Conservation (phyloP, 2,113 vertebrate genomes). For the Syngnathus typhle region DNA sequence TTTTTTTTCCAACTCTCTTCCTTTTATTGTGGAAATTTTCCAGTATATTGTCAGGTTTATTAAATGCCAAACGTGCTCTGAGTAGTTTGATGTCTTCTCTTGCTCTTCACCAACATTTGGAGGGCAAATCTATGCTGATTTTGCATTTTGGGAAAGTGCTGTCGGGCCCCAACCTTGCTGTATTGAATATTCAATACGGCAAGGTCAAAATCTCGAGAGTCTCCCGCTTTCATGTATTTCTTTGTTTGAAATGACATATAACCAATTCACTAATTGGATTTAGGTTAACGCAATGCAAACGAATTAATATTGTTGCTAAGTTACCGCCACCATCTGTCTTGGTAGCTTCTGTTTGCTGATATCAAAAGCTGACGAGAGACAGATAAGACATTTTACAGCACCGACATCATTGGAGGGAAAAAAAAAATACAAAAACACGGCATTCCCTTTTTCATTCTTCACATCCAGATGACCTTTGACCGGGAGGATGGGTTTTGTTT, state of each 20-base stretch:
- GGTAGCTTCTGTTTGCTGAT: not conserved
- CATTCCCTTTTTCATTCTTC: not conserved
- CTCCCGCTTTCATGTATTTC: not conserved
- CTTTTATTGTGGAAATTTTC: not conserved
- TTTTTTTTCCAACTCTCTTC: slow-evolving; percentile 10
- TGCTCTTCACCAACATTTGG: not conserved
- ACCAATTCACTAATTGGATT: not conserved
- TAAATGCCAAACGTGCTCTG: not conserved
- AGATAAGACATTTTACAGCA: not conserved
- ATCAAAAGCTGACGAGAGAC: not conserved
- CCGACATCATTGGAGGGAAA: not conserved
- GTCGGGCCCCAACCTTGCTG: not conserved
- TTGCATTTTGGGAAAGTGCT: not conserved
- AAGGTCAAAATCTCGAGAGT: not conserved
- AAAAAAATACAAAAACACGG: not conserved
- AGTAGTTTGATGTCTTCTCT: not conserved
- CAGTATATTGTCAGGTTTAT: not conserved
- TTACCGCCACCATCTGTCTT: not conserved
- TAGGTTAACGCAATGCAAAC: not conserved
- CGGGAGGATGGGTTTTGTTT: slow-evolving; percentile 2
- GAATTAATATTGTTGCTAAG: not conserved
- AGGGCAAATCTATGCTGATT: not conserved
- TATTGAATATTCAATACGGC: not conserved
- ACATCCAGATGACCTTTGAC: slow-evolving; percentile 23
- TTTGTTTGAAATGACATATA: not conserved